Evolutionary conservation across 2,888 invertebrate species (phyloP), one percentile per base, ranked within the genome.

Genomic region (Sarcophaga rosellei): DNA sequence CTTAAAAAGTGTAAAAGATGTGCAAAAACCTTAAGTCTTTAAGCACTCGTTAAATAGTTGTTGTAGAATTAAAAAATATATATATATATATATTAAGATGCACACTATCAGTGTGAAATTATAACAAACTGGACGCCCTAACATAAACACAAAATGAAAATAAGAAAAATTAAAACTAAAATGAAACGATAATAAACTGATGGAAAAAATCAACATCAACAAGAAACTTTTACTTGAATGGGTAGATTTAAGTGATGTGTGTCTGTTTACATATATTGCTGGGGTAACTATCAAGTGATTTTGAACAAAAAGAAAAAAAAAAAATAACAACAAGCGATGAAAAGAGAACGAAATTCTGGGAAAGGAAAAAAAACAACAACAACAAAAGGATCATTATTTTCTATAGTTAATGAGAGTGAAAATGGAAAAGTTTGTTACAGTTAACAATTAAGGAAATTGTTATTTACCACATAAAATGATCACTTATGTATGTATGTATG

Each of bases 161-260:
- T 1, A 15, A 53, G 5, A 53, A 17, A 15, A 53, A 53, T 53
- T 25, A 25, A 63, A 75, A 65, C 11, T 53, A 75, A 47, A 63
- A 66, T 15, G 23, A 47, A 45, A 78, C 57, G 21, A 62, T 47
- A 78, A 69, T 62, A 47, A 62, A 78, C 25, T 78, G 62, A 47
- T 10, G 77, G 61, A 68, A 15, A 77, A 77, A 62, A 74, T 62
- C 21, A 63, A 75, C 75, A 78, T 62, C 47, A 69, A 62, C 35
- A 65, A 35, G 35, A 35, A 47, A 78, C 47, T 78, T 61, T 69
- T 53, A 66, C 3, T 61, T 10, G 59, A n/a, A 78, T 47, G 62
- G 53, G 77, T 69, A 69, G 62, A 69, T 69, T 78, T 78, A 78
- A 62, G 69, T 69, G 69, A 69, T 70, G 62, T 69, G 62, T 78